Evolutionary conservation across 2,888 invertebrate genomes (phyloP).

Genomic region (Chouioia cunea): DNA sequence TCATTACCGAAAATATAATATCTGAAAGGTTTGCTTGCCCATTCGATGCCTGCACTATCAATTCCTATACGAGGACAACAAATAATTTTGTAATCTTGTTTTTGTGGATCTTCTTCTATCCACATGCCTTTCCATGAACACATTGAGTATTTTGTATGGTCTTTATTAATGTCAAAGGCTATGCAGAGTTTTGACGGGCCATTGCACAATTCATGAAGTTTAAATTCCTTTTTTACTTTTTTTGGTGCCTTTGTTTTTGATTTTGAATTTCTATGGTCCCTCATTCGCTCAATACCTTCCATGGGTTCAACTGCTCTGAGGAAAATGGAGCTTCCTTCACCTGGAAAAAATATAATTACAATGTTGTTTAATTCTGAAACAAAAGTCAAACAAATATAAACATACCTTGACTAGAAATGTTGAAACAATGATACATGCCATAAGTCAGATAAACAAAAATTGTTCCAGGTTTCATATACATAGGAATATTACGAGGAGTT

Average conservation of each 20-base stretch:
- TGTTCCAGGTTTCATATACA: constrained; percentile 81
- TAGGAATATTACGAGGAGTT: constrained; percentile 76
- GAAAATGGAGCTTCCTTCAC: constrained; percentile 76
- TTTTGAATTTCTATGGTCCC: constrained; percentile 60
- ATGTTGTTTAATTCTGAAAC: background rate
- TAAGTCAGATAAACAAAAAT: constrained; percentile 80
- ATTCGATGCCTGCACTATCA: constrained; percentile 73
- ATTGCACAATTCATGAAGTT: constrained; percentile 74
- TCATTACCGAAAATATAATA: constrained; percentile 74
- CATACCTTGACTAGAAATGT: constrained; percentile 77
- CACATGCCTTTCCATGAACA: constrained; percentile 66
- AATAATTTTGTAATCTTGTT: constrained; percentile 66
- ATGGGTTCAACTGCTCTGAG: constrained; percentile 77
- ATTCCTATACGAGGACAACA: constrained; percentile 75
- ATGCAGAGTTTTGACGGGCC: constrained; percentile 82
- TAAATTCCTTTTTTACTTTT: constrained; percentile 61
- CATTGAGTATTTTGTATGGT: constrained; percentile 70
- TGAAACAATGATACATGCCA: constrained; percentile 82
- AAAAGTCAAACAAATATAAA: background rate
- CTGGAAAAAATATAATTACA: constrained; percentile 50
- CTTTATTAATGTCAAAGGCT: constrained; percentile 73
- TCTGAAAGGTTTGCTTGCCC: constrained; percentile 74
- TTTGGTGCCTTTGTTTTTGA: constrained; percentile 51
- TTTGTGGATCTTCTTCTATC: constrained; percentile 66
- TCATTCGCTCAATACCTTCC: constrained; percentile 74